phyloP scores from a whole-genome alignment of 2,113 vertebrate species.

The Silurus meridionalis region DNA sequence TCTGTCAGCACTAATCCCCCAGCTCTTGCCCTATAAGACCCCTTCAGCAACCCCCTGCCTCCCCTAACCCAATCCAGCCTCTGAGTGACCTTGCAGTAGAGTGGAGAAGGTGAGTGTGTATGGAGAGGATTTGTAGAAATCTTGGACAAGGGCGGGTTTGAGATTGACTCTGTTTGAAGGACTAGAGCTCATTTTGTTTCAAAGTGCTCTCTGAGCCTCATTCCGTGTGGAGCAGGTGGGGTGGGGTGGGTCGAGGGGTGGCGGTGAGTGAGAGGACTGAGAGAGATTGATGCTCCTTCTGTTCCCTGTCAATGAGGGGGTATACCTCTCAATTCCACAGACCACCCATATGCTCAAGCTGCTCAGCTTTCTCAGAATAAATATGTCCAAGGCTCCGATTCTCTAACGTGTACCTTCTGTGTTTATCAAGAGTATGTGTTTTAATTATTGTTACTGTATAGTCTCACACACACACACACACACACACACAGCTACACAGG shows the following conservation, averaged over 20 bases:
- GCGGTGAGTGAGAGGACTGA: not conserved
- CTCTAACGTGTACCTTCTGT: not conserved
- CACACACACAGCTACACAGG: slow-evolving; percentile 12
- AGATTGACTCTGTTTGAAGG: slow-evolving; percentile 48
- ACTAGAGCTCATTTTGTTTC: slow-evolving; percentile 49
- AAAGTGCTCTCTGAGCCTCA: slow-evolving; percentile 34
- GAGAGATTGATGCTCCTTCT: slow-evolving; percentile 29
- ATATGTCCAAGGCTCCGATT: not conserved
- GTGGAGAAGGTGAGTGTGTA: slow-evolving; percentile 42
- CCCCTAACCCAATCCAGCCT: not conserved
- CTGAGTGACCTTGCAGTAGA: slow-evolving; percentile 40
- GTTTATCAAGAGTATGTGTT: not conserved
- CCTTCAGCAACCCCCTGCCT: not conserved
- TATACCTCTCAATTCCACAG: slow-evolving; percentile 19
- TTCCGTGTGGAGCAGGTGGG: not conserved
- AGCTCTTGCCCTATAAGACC: slow-evolving; percentile 31
- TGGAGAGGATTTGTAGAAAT: slow-evolving; percentile 47
- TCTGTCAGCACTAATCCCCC: slow-evolving; percentile 39
- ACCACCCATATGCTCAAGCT: slow-evolving; percentile 32
- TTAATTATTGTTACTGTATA: not conserved
- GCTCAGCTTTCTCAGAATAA: slow-evolving; percentile 4
- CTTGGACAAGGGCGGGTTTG: slow-evolving; percentile 37
- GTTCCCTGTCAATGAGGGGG: slow-evolving; percentile 32
- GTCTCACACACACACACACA: not conserved
- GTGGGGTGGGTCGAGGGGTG: not conserved